Base-by-base conservation (phyloP, 2,113 vertebrate species). In the Macaca nemestrina region DNA sequence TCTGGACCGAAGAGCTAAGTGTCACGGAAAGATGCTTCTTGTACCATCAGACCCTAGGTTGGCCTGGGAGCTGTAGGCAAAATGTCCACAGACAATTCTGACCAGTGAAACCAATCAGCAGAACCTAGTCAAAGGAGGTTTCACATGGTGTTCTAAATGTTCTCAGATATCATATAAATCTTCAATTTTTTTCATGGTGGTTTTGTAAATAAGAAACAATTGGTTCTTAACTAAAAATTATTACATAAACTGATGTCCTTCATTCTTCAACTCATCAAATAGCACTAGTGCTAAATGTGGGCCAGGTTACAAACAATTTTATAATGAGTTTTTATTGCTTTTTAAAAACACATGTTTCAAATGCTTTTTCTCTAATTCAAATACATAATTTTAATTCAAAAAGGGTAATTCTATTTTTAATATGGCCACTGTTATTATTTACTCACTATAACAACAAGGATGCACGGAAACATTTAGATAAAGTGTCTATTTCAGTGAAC, bases 211-310 rank as follows among this genome's bases (percentile, higher is more conserved):
- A 79, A 80, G 38, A 70, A 95, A 40, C 7, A 27, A 8, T 55
- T 64, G 2, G 5, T 94, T 85, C 27, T 25, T 87, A 86, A 43
- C 25, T 52, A 78, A 94, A 79, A 76, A 61, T 79, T 23, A 48
- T 72, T 43, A 68, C 27, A 82, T n/a, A 97, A 94, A 59, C 38
- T 85, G 22, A 86, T 43, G 11, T 23, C n/a, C 43, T 75, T 87
- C 45, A 93, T 90, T 90, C 70, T 94, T 81, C 17, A 90, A 61
- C 20, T 76, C 67, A 88, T 57, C 25, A 81, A 80, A 88, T 90
- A 84, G n/a, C 78, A 76, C 30, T 80, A 40, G 20, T 61, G 76
- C 10, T 45, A 93, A 80, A 48, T 48, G 81, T 61, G 40, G 35
- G 10, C 3, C 5, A 50, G n/a, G 23, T n/a, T 59, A 67, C 11